Base-by-base conservation (phyloP, 2,113 vertebrate species). In the Labeo catla region DNA sequence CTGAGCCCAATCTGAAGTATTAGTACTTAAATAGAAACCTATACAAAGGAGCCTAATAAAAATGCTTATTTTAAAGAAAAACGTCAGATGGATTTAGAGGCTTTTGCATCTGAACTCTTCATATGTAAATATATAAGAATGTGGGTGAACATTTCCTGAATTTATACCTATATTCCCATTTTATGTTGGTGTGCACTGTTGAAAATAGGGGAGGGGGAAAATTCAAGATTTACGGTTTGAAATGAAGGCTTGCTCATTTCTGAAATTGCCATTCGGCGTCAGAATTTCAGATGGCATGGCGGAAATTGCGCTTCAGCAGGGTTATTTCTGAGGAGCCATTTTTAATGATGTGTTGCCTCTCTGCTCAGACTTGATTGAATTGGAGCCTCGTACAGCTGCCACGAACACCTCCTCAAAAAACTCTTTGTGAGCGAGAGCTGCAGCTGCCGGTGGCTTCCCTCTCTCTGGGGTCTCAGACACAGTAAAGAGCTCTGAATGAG, bases 361-460 rank as follows among this genome's bases (percentile, higher is more conserved):
- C 68, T 66, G 34, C 73, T 2, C 73, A 15, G 23, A 63, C 72
- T 76, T 39, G 80, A 81, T 86, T 85, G 79, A 76, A 77, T 86
- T 63, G 72, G 54, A 87, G 84, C 19, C 45, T 45, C 68, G 10
- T 73, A 78, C 72, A 74, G 80, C 80, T 87, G 74, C 70, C 54
- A 16, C 19, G 45, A 63, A 50, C 43, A 52, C 78, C 77, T 63
- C 70, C 81, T 86, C 66, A 86, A 84, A 81, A 77, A 76, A 34
- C 23, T 63, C 65, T 87, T 84, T 52, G 43, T 82, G 45, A 72
- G 28, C 15, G 47, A 52, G 70, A 43, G 54, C 57, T 86, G 79
- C 85, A 76, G 63, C 61, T 84, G 81, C 81, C 68, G 66, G 68
- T 84, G 81, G 81, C 81, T 57, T 73, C 50, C 4, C 77, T 80